Evolutionary conservation across 2,113 vertebrate species (phyloP).

Genomic region (Microcebus griseorufus): DNA sequence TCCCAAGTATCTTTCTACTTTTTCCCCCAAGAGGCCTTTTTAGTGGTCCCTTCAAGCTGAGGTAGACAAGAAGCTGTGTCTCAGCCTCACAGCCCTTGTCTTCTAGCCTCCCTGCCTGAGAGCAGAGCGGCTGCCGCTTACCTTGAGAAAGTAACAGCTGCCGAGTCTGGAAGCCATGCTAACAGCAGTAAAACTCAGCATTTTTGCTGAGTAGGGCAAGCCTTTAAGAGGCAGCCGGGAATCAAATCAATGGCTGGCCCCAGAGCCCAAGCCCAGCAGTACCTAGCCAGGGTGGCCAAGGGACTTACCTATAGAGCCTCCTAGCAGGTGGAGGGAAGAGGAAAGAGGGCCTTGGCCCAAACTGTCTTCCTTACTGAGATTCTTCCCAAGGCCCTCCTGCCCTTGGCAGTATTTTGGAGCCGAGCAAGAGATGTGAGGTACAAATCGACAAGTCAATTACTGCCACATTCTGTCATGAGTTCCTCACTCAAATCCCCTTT

Average conservation of each 20-base stretch:
- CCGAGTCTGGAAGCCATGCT: conserved; percentile 73
- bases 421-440: conserved; percentile 23
- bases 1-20: not conserved
- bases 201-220: conserved; percentile 83
- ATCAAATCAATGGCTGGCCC: conserved; percentile 81
- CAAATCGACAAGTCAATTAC: conserved; percentile 56
- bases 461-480: conserved; percentile 13
- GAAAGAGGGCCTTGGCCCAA: not conserved
- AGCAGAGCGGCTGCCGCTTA: conserved; percentile 56
- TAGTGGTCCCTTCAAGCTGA: not conserved
- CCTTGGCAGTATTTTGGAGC: conserved; percentile 55
- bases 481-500: not conserved
- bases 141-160: conserved; percentile 73
- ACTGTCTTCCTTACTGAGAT: not conserved
- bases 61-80: not conserved
- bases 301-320: conserved; percentile 48
- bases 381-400: not conserved
- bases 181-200: conserved; percentile 82
- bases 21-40: not conserved
- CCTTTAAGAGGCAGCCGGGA: conserved; percentile 76
- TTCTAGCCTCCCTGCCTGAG: conserved; percentile 24
- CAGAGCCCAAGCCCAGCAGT: conserved; percentile 39
- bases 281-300: not conserved
- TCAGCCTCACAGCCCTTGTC: conserved; percentile 16
- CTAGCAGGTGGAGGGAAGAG: not conserved